Base-by-base conservation (phyloP, 2,888 invertebrate species). In the Epinotia ramella region DNA sequence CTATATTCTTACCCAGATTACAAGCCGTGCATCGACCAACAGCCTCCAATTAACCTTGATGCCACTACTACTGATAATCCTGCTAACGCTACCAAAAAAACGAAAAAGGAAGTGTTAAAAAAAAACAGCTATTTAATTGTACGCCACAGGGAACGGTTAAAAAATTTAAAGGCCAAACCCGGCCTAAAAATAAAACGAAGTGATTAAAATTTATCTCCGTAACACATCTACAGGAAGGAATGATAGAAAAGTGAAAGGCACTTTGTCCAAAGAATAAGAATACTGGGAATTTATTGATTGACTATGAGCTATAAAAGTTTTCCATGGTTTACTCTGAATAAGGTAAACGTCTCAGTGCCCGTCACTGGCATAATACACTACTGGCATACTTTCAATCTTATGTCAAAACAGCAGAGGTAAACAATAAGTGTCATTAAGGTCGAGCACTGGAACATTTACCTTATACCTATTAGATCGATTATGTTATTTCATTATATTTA, bases 1-100 rank as follows among this genome's bases (percentile, higher is more conserved):
- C n/a, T 53, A 53, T 7, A 33, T 62, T 62, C n/a, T 16, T 62
- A 33, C 24, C 33, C 44, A 69, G 69, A 60, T 69, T 69, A 69
- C 28, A 24, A 44, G 28, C 46, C 69, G 11, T 69, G 69, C 69
- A n/a, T 60, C 40, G 67, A 67, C 9, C 11, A 57, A 57, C 57
- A 53, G 28, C 53, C 33, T 3, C 65, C 49, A 24, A 40, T 40
- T 18, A 40, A 33, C 40, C 16, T 33, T 16, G 62, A 62, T 9
- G 40, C 16, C 11, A n/a, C 33, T 33, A 40, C 33, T 44, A 53
- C n/a, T 33, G 33, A 33, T 9, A 66, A 7, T 16, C 11, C 53
- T 5, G 28, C 28, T 18, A 2, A 6, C n/a, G 49, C 46, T 7
- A 20, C 12, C 7, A 66, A 28, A 66, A n/a, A 7, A 2, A 2